Percentiles rank a stretch among this genome's conserved stretches.
Evolutionary conservation across 2,113 vertebrate genomes (phyloP).

Genomic region (Dendropsophus ebraccatus): DNA sequence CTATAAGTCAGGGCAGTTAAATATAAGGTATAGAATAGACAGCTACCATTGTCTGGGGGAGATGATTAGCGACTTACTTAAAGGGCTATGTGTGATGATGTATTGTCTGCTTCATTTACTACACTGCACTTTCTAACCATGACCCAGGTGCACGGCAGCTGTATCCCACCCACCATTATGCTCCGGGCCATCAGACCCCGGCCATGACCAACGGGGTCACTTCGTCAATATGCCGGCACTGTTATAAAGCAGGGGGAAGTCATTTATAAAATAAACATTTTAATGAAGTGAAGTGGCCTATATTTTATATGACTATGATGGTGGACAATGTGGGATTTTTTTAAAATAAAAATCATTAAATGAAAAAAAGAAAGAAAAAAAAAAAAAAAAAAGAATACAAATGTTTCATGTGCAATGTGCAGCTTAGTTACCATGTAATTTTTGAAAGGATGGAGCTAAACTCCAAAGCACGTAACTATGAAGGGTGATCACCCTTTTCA

Average conservation of each 20-base stretch:
- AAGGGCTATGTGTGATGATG: neutral
- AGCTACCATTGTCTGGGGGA: neutral
- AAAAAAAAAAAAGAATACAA: too few relatives aligned
- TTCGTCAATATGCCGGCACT: conserved; percentile 46
- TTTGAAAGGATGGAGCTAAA: too few relatives aligned
- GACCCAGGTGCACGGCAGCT: conserved; percentile 48
- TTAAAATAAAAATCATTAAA: neutral
- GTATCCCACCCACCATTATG: conserved; percentile 17
- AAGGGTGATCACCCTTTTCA: too few relatives aligned
- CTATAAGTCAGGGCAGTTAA: neutral
- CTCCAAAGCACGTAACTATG: too few relatives aligned
- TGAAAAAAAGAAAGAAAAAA: neutral
- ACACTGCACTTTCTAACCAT: neutral
- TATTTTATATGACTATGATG: conserved; percentile 32
- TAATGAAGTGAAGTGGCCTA: conserved; percentile 29
- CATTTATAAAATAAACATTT: conserved; percentile 28
- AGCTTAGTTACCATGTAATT: too few relatives aligned
- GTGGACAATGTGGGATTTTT: too few relatives aligned
- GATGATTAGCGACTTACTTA: neutral
- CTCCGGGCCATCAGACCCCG: neutral
- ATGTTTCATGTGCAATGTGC: too few relatives aligned
- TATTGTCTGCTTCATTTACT: conserved; percentile 22
- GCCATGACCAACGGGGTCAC: conserved; percentile 11
- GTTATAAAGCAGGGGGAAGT: conserved; percentile 9
- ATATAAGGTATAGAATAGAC: neutral